Evolutionary conservation across 2,888 invertebrate species (phyloP).

Genomic region (Andricus curvator): DNA sequence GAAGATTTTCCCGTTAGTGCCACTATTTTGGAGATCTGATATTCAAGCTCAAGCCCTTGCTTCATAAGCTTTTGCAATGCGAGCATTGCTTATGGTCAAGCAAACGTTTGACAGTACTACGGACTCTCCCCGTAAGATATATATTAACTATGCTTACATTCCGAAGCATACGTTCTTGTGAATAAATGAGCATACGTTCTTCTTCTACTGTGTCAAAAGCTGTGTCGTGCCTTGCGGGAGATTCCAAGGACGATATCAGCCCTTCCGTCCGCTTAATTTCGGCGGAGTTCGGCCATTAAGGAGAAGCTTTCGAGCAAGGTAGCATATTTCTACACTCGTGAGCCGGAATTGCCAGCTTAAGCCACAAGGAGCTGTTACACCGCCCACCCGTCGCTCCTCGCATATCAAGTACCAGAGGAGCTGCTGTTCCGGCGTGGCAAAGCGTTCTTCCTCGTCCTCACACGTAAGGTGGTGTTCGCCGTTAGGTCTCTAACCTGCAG

Average conservation of each 20-base stretch:
- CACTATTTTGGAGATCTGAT: too few relatives aligned
- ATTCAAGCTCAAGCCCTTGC: too few relatives aligned
- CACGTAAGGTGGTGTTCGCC: constrained; percentile 36
- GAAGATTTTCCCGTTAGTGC: too few relatives aligned
- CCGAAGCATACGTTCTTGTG: not conserved
- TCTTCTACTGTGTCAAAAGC: constrained; percentile 27
- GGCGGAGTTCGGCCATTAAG: constrained; percentile 68
- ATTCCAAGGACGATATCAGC: constrained; percentile 57
- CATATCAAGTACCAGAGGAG: constrained; percentile 70
- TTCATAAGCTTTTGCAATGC: too few relatives aligned
- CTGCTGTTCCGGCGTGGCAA: constrained; percentile 52
- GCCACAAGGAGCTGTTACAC: constrained; percentile 62
- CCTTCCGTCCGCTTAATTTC: constrained; percentile 70
- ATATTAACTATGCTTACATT: too few relatives aligned
- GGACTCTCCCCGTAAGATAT: too few relatives aligned
- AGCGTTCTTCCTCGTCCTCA: constrained; percentile 48
- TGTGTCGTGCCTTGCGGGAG: constrained; percentile 50
- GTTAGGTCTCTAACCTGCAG: not conserved
- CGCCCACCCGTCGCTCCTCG: constrained; percentile 65
- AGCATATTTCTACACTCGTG: constrained; percentile 70
- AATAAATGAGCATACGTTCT: not conserved
- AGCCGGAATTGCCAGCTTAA: constrained; percentile 71
- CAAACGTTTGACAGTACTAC: too few relatives aligned
- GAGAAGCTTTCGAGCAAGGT: constrained; percentile 66
- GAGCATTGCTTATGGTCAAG: too few relatives aligned